A percentile compares a stretch with the other conserved stretches of the same genome.
These are phyloP conservation scores for Venusia cambrica DNA, from an alignment of 2,888 invertebrate genomes.

Conservation along the genomic window DNA sequence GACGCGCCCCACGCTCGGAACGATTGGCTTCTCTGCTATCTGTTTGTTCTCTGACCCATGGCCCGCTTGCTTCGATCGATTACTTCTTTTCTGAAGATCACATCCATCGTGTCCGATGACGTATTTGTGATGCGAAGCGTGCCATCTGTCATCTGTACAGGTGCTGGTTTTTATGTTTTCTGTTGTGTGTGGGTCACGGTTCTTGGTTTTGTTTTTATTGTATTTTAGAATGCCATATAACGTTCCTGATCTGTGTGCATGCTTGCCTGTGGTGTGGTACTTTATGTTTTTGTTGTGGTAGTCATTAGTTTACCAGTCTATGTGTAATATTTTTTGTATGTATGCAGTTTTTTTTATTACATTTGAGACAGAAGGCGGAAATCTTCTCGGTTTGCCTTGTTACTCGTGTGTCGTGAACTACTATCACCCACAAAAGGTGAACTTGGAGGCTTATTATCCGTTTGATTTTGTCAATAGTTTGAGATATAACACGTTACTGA, in stretches of 20 bases:
- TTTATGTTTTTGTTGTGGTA: conserved; percentile 42
- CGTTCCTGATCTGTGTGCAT: conserved; percentile 71
- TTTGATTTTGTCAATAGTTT: conserved; percentile 29
- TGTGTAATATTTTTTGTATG: conserved; percentile 29
- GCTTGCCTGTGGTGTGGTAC: conserved; percentile 70
- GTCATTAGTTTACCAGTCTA: conserved; percentile 27
- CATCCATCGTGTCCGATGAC: conserved; percentile 11
- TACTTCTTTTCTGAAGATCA: not conserved
- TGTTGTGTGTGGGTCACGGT: conserved; percentile 50
- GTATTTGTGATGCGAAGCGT: conserved; percentile 45
- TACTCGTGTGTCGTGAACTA: conserved; percentile 27
- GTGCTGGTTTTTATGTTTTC: conserved; percentile 56
- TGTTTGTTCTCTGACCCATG: conserved; percentile 39
- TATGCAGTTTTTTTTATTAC: conserved; percentile 13
- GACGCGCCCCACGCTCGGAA: conserved; percentile 68
- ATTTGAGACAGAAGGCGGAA: conserved; percentile 11
- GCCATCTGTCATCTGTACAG: conserved; percentile 46
- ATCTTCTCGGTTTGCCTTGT: conserved; percentile 21
- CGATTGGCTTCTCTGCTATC: conserved; percentile 65
- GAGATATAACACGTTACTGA: conserved; percentile 42
- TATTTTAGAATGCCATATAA: conserved; percentile 44
- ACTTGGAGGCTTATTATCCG: conserved; percentile 27
- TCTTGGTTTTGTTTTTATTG: conserved; percentile 41
- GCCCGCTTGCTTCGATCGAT: conserved; percentile 40
- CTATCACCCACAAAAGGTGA: conserved; percentile 18